Base-by-base conservation (phyloP, 2,888 invertebrate species). In the Ochropleura plecta region DNA sequence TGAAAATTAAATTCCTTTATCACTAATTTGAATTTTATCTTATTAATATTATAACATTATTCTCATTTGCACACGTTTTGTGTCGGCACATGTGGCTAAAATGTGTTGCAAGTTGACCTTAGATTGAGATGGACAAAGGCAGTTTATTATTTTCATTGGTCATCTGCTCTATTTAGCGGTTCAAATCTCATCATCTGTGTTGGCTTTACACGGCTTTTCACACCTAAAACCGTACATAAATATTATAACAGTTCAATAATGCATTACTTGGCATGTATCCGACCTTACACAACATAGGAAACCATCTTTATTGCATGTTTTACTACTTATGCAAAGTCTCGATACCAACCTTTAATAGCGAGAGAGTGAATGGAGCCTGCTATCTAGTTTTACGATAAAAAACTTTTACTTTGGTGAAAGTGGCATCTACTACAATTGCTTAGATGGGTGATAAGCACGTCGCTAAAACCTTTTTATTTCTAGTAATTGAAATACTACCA, bases 301-400 rank as follows among this genome's bases (percentile, higher is more conserved):
- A 73, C 20, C 30, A 55, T 4, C 14, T 65, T 69, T 51, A 57
- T 49, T 63, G 49, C 57, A n/a, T 55, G 53, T 66, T 70, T 57
- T 59, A 71, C 20, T 6, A 48, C 16, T 10, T 44, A 51, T 40
- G 65, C 40, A 69, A 53, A 60, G 40, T 42, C 8, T 53, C 8
- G 16, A 62, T 40, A 49, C 20, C 51, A 63, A 77, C 53, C 67
- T 72, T 76, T 62, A 76, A 75, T 69, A 44, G 70, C 71, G 80
- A 81, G 81, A 86, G 82, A 84, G 89, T 79, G 81, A 85, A 83
- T 46, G 82, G 78, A 64, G 79, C 64, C 51, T 60, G 77, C 60
- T 72, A 72, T 78, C 53, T 81, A 75, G 51, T 68, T 62, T 30
- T 75, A 64, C 30, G 40, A 67, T 70, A 48, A 46, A 79, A 64